Percentiles rank a stretch among this genome's conserved stretches.
These are phyloP conservation scores for Lumbricus terrestris DNA, from an alignment of 2,888 invertebrate species.

Conservation along the genomic window DNA sequence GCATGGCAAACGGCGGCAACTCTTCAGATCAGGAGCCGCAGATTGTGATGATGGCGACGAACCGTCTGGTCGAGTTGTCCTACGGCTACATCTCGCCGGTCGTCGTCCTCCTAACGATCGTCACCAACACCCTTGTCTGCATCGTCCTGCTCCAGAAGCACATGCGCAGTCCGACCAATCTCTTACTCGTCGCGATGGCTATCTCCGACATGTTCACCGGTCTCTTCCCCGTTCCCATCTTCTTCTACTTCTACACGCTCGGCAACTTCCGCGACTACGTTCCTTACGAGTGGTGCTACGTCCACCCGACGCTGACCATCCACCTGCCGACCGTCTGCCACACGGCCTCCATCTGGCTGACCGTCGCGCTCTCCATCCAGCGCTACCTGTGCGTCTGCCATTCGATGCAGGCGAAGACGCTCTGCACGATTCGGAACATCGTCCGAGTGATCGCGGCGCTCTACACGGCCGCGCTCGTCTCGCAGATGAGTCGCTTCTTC, in stretches of 20 bases:
- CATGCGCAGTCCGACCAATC: slow-evolving; percentile 88
- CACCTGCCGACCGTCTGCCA: slow-evolving; percentile 52
- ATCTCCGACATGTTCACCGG: slow-evolving; percentile 88
- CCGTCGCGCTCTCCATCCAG: slow-evolving; percentile 62
- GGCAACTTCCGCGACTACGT: slow-evolving; percentile 81
- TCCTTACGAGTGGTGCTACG: slow-evolving; percentile 74
- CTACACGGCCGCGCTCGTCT: slow-evolving; percentile 64
- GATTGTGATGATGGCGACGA: neutral
- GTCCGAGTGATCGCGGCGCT: slow-evolving; percentile 78
- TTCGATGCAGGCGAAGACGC: slow-evolving; percentile 79
- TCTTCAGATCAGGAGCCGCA: neutral
- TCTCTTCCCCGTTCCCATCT: slow-evolving; percentile 63
- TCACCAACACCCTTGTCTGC: slow-evolving; percentile 87
- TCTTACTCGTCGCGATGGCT: slow-evolving; percentile 91
- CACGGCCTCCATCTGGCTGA: slow-evolving; percentile 38
- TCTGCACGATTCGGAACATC: slow-evolving; percentile 67
- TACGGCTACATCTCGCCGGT: slow-evolving; percentile 17
- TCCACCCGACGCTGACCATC: slow-evolving; percentile 63
- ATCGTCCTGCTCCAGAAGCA: slow-evolving; percentile 76
- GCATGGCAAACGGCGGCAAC: neutral
- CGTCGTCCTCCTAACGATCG: slow-evolving; percentile 74
- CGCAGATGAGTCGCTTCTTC: slow-evolving; percentile 52
- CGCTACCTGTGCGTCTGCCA: slow-evolving; percentile 93
- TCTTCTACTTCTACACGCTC: slow-evolving; percentile 87
- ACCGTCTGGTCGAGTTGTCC: neutral